Evolutionary conservation across 2,888 invertebrate genomes (phyloP).

Genomic region (Drosophila silvestris): DNA sequence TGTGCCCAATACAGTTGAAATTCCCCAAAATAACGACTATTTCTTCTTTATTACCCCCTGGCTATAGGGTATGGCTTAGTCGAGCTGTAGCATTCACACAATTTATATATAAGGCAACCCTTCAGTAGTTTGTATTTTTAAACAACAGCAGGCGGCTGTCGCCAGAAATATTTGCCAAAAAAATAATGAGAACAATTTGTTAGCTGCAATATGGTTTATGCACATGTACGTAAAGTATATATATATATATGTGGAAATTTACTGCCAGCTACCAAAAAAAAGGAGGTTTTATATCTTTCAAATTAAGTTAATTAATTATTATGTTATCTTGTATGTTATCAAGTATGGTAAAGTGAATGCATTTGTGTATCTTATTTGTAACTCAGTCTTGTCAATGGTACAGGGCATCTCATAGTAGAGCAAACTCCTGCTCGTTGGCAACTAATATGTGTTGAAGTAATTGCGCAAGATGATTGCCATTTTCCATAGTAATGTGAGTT

Average conservation of each 20-base stretch:
- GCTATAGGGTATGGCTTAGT: slow-evolving; percentile 1
- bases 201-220: slow-evolving; percentile 21
- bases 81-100: slow-evolving; percentile 1
- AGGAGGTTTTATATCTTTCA: neutral
- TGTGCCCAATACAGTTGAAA: neutral
- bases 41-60: neutral
- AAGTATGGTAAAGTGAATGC: neutral
- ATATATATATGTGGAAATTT: neutral
- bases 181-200: slow-evolving; percentile 12
- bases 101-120: neutral
- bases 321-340: neutral
- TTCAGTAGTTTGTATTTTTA: slow-evolving; percentile 25
- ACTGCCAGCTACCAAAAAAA: neutral
- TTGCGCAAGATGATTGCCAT: slow-evolving; percentile 30
- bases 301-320: neutral
- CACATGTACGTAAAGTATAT: neutral
- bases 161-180: slow-evolving; percentile 39
- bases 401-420: neutral
- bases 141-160: slow-evolving; percentile 41
- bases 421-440: neutral
- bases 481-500: slow-evolving; percentile 3
- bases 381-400: neutral
- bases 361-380: neutral
- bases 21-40: neutral
- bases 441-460: slow-evolving; percentile 1